Percentiles rank a stretch among this genome's conserved stretches.
Evolutionary conservation across 2,797 vertebrate genomes (phyloP).

Genomic region (Eutrigla gurnardus): DNA sequence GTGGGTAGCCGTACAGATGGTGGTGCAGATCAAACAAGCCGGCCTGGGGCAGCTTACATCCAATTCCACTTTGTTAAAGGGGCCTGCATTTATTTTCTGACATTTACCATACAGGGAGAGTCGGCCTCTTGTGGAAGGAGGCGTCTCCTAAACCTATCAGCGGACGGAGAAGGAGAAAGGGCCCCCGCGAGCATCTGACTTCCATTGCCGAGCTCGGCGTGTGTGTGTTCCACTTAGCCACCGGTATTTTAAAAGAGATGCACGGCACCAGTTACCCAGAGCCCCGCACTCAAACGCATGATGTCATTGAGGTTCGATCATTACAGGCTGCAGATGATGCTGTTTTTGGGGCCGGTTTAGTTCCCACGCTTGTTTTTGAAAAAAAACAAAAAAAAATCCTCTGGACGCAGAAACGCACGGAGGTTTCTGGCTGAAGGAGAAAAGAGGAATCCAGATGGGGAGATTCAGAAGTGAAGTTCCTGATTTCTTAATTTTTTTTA

Average conservation of each 20-base stretch:
- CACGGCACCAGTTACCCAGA: conserved; percentile 56
- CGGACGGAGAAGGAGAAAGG: conserved; percentile 44
- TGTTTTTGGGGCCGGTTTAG: conserved; percentile 42
- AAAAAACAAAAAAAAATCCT: conserved; percentile 18
- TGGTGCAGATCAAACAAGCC: conserved; percentile 79
- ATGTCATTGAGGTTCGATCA: conserved; percentile 83
- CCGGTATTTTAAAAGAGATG: conserved; percentile 76
- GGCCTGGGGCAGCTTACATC: conserved; percentile 81
- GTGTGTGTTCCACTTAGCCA: conserved; percentile 82
- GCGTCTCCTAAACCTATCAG: conserved; percentile 68
- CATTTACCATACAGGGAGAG: conserved; percentile 77
- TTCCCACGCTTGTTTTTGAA: conserved; percentile 77
- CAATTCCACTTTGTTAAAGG: conserved; percentile 81
- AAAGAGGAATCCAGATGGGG: conserved; percentile 38
- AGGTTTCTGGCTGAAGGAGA: conserved; percentile 37
- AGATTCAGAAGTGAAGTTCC: conserved; percentile 38
- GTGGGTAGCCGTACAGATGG: conserved; percentile 60
- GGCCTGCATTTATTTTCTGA: conserved; percentile 80
- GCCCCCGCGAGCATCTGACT: conserved; percentile 80
- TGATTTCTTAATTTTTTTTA: conserved; percentile 35
- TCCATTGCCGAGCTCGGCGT: conserved; percentile 78
- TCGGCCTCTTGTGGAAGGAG: conserved; percentile 68
- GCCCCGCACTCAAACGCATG: conserved; percentile 69
- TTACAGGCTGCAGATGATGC: conserved; percentile 76
- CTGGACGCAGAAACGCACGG: conserved; percentile 38